These are phyloP conservation scores for Clanis bilineata DNA, from an alignment of 2,888 invertebrate species.

Conservation along the genomic window DNA sequence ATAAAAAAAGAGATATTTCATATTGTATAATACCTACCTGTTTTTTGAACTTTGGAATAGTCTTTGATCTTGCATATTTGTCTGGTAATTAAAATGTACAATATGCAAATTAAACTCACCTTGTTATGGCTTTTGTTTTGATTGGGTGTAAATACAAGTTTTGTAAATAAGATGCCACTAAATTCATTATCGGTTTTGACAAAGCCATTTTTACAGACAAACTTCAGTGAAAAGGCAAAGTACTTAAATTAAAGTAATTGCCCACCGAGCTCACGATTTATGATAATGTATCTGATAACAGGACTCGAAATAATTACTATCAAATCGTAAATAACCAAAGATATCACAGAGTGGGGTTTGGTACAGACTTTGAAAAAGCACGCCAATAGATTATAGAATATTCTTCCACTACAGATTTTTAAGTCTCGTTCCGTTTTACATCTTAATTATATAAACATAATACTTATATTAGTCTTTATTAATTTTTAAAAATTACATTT, in stretches of 20 bases:
- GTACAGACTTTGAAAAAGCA: background rate
- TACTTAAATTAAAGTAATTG: constrained; percentile 1
- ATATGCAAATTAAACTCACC: constrained; percentile 76
- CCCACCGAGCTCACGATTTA: background rate
- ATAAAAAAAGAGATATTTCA: too few species aligned
- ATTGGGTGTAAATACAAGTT: constrained; percentile 89
- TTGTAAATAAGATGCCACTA: constrained; percentile 87
- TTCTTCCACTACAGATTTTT: background rate
- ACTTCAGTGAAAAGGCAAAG: background rate
- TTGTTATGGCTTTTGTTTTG: constrained; percentile 89
- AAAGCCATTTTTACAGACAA: constrained; percentile 80
- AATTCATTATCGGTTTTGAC: constrained; percentile 87
- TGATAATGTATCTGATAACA: constrained; percentile 8
- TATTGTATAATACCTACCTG: too few species aligned
- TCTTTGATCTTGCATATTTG: background rate
- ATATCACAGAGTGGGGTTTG: background rate
- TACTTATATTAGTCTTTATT: background rate
- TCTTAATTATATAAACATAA: background rate
- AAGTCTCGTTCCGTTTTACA: background rate
- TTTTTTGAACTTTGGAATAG: constrained; percentile 15
- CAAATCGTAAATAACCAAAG: background rate
- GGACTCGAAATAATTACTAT: background rate
- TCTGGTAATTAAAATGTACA: background rate
- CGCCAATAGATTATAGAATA: background rate
- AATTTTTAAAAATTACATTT: background rate